These are phyloP conservation scores for Diplodus puntazzo DNA, from an alignment of 2,797 vertebrate genomes.

Conservation along the genomic window DNA sequence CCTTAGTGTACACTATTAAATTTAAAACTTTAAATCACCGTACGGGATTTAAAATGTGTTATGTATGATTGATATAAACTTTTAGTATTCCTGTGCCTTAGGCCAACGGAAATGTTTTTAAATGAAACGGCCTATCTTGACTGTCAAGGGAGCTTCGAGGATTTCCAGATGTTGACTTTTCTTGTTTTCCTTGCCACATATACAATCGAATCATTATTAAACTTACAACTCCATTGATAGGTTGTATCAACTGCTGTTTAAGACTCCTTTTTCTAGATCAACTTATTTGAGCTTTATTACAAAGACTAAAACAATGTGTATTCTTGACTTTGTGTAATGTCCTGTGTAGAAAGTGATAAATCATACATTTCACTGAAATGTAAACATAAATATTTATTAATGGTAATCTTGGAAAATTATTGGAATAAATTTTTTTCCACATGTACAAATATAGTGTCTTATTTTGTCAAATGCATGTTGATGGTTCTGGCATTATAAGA, in stretches of 20 bases:
- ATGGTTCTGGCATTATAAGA: not conserved
- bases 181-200: slow-evolving; percentile 77
- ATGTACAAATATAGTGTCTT: slow-evolving; percentile 54
- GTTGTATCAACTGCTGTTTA: slow-evolving; percentile 88
- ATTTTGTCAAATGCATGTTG: not conserved
- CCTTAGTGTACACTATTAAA: slow-evolving; percentile 76
- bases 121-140: slow-evolving; percentile 85
- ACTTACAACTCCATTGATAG: slow-evolving; percentile 81
- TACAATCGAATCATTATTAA: slow-evolving; percentile 81
- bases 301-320: slow-evolving; percentile 83
- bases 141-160: slow-evolving; percentile 81
- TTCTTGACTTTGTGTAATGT: slow-evolving; percentile 86
- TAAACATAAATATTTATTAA: slow-evolving; percentile 89
- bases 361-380: slow-evolving; percentile 87
- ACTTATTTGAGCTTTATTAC: slow-evolving; percentile 86
- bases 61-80: slow-evolving; percentile 80
- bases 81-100: slow-evolving; percentile 89
- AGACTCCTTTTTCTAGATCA: slow-evolving; percentile 85
- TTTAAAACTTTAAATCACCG: slow-evolving; percentile 72
- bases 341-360: slow-evolving; percentile 86
- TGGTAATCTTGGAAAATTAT: slow-evolving; percentile 82
- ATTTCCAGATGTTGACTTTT: slow-evolving; percentile 76
- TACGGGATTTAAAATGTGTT: slow-evolving; percentile 77
- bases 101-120: slow-evolving; percentile 87
- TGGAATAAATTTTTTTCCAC: slow-evolving; percentile 81